Percentiles rank a stretch among this genome's conserved stretches.
These are phyloP conservation scores for Cyprinodon brontotheroides DNA, from an alignment of 2,113 vertebrate genomes.

Conservation along the genomic window DNA sequence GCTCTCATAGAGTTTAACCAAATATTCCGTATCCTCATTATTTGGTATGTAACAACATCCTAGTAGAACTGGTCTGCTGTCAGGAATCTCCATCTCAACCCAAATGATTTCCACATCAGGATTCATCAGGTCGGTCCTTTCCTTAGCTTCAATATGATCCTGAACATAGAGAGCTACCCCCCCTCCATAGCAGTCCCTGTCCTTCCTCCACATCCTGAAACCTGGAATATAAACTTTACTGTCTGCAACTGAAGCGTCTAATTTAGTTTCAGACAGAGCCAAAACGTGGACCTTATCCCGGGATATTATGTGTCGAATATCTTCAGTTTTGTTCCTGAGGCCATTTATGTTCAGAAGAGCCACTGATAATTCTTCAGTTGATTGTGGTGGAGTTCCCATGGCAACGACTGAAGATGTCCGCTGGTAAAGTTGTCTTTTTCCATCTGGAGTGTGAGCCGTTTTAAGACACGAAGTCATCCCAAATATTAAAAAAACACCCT, in stretches of 20 bases:
- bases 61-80: background rate
- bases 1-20: background rate
- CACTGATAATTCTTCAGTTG: background rate
- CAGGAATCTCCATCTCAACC: background rate
- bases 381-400: background rate
- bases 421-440: no score
- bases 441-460: background rate
- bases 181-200: background rate
- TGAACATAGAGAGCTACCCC: background rate
- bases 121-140: fast-evolving
- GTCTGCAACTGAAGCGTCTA: background rate
- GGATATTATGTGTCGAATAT: fast-evolving
- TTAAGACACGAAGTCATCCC: background rate
- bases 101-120: background rate
- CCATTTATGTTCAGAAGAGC: background rate
- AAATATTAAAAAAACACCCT: no score
- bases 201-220: background rate
- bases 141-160: background rate
- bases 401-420: background rate
- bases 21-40: background rate
- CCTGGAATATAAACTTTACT: background rate
- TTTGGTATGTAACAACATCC: background rate
- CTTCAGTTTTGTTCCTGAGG: background rate
- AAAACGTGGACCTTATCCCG: background rate
- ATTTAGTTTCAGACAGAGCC: background rate